Evolutionary conservation across 2,113 vertebrate species (phyloP), one percentile per base, ranked within the genome.

Genomic region (Cephalopterus ornatus): DNA sequence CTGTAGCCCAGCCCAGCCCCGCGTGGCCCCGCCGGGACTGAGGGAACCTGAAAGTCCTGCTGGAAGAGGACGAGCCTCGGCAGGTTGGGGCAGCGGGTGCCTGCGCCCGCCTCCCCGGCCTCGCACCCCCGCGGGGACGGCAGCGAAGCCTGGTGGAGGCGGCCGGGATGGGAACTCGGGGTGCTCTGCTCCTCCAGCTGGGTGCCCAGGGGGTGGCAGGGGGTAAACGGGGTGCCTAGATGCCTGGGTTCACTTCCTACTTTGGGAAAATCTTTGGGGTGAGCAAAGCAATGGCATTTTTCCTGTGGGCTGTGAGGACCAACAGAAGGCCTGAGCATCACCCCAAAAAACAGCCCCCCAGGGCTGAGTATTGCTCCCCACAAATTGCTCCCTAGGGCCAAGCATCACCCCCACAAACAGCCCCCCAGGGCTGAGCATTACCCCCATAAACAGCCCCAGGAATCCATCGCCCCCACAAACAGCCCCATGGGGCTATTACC

Each of bases 41-140:
- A 17, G 32, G 87, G 79, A 97, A 97, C 97, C 96, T 94, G 97
- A 95, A 94, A 95, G 91, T 95, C 96, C 89, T 85, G 89, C 91
- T 89, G 86, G 87, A 65, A 86, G 49, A 66, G 86, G 71, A 82
- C 97, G 71, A 93, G 95, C 94, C 94, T 18, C 82, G 27, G 95
- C 96, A 95, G 93, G 95, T 96, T 30, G 89, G 74, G 78, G 53
- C 85, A 71, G 66, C 18, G 61, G 65, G 84, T 0, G 62, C 74
- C 77, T 33, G 89, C 21, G 41, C 89, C 89, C 12, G 30, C 78
- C 88, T 83, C 13, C 16, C 59, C 32, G 19, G 77, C 22, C 12
- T 47, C 3, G 35, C 23, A 6, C 11, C 49, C 59, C n/a, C 2
- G 7, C 13, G 0, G 55, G 46, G 58, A 35, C 12, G 6, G 74